Conservation (phyloP, 53 echinoderm and acorn worm species). For the Zoroaster sp. region DNA sequence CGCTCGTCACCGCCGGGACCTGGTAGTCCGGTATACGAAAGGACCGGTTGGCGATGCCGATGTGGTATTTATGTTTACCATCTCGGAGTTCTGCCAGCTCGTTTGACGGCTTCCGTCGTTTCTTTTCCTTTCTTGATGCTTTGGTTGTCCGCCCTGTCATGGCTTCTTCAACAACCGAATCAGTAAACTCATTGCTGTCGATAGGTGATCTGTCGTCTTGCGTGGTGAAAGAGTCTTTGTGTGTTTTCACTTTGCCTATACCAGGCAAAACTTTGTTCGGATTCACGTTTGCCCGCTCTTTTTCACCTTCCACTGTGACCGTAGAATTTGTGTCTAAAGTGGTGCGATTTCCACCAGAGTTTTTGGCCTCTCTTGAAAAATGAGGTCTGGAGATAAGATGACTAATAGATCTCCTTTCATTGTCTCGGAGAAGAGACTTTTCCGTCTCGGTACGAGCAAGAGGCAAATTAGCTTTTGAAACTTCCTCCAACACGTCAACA, state of each 20-base stretch:
- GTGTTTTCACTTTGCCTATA: neutral
- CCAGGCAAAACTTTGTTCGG: conserved; percentile 37
- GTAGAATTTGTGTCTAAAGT: neutral
- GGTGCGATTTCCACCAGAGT: neutral
- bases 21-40: conserved; percentile 76
- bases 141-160: neutral
- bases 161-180: neutral
- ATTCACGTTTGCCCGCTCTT: neutral
- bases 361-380: conserved; percentile 22
- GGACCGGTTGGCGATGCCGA: conserved; percentile 75
- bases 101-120: conserved; percentile 1
- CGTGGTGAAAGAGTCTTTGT: neutral
- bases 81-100: neutral
- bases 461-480: conserved; percentile 16
- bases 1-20: conserved; percentile 62
- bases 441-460: neutral
- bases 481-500: neutral
- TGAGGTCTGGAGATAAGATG: conserved; percentile 27
- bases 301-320: neutral
- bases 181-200: neutral
- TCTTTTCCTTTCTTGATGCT: neutral
- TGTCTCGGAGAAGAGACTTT: neutral
- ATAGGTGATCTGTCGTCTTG: neutral
- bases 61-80: conserved; percentile 66
- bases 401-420: neutral